Evolutionary conservation across 2,888 invertebrate genomes (phyloP), one percentile per base, ranked within the genome.

Genomic region (Ichneumon xanthorius): DNA sequence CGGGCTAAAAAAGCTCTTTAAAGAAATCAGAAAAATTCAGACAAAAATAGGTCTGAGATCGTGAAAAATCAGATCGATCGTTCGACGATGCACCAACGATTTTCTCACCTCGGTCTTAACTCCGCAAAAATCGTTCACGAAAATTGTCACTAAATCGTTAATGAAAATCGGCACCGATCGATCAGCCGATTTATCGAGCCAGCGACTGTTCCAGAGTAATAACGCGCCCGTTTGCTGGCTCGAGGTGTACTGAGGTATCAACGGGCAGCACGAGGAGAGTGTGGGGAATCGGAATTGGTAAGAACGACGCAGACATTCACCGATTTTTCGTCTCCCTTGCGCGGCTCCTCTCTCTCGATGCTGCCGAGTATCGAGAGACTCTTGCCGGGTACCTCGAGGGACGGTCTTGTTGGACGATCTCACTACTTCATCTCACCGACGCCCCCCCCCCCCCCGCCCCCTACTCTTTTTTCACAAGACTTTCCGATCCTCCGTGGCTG

Each of bases 291-390:
- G 83, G 11, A 58, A 58, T 58, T 26, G 83, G 22, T 83, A 79
- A 75, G 71, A 80, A 82, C 73, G 81, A 79, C 80, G 58, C 72
- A 82, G 83, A 87, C 87, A 87, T 87, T 87, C 87, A 87, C 87
- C 85, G 82, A 87, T 83, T 82, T 85, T 85, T 78, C 71, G 37
- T 86, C 80, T 80, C 80, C n/a, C 80, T 77, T 40, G 22, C 33
- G 48, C 19, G 6, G 37, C 67, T 55, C 78, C 58, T 70, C 82
- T 71, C 80, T 53, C 58, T 80, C 72, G 48, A 61, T 63, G 63
- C 75, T 48, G 63, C 61, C 30, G 61, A 63, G 63, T 75, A 61
- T 58, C 11, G 61, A 63, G 45, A 40, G n/a, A 16, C 48, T 50
- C 48, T 65, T 76, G 37, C 48, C 19, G 50, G 61, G 4, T 61